Evolutionary conservation across 2,797 vertebrate genomes (phyloP).

Genomic region (Bryconaethiops microstoma): DNA sequence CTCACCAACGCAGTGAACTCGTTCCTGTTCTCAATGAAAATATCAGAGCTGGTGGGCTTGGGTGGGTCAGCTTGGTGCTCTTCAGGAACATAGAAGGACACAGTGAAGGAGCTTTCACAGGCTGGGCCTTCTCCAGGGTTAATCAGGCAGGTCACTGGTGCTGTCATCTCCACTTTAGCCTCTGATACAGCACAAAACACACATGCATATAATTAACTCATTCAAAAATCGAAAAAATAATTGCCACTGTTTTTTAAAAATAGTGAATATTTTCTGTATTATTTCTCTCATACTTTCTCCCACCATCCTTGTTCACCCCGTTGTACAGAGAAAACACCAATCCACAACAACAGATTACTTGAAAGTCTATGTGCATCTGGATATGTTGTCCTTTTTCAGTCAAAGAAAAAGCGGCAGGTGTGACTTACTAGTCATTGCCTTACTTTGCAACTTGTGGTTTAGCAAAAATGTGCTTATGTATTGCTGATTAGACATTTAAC

Average conservation of each 20-base stretch:
- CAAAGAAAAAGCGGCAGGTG: too few species aligned
- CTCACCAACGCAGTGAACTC: conserved; percentile 80
- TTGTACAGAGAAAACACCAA: too few species aligned
- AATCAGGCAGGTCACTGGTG: conserved; percentile 77
- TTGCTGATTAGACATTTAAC: too few species aligned
- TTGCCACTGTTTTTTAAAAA: background rate
- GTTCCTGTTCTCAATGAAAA: conserved; percentile 80
- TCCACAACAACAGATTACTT: too few species aligned
- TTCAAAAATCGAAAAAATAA: background rate
- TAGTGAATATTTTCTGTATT: too few species aligned
- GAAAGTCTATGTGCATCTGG: too few species aligned
- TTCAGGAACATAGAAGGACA: conserved; percentile 77
- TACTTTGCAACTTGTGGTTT: too few species aligned
- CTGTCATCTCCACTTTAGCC: conserved; percentile 80
- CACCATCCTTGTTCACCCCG: too few species aligned
- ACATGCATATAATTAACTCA: background rate
- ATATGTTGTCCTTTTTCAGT: too few species aligned
- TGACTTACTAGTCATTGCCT: too few species aligned
- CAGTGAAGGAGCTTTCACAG: conserved; percentile 74
- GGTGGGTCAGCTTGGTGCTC: conserved; percentile 77
- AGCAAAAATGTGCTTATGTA: too few species aligned
- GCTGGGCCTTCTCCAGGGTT: conserved; percentile 75
- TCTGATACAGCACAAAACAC: conserved; percentile 60
- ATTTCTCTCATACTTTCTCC: too few species aligned
- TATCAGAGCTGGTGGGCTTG: conserved; percentile 68